Evolutionary conservation across 2,888 invertebrate genomes (phyloP).

Genomic region (Uloborus plumipes): DNA sequence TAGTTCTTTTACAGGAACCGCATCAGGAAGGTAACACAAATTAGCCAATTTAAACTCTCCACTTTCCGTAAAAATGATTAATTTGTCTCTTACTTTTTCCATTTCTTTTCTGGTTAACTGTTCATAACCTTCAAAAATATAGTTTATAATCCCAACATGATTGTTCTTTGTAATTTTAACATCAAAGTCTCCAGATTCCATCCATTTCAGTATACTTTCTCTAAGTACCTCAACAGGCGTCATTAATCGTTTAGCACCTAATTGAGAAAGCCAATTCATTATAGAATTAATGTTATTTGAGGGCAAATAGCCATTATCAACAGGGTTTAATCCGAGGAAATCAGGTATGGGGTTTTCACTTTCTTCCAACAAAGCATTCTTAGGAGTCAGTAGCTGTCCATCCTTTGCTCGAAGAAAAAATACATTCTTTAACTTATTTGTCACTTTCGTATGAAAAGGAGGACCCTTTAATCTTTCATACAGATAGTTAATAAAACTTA

Average conservation of each 20-base stretch:
- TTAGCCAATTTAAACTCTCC: background rate
- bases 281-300: background rate
- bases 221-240: background rate
- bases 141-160: background rate
- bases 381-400: background rate
- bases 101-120: background rate
- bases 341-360: background rate
- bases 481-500: background rate
- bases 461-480: background rate
- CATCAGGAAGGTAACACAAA: background rate
- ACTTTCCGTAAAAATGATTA: background rate
- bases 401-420: background rate
- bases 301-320: conserved; percentile 6
- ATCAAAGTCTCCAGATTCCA: background rate
- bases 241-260: background rate
- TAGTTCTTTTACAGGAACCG: background rate
- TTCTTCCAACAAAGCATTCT: background rate
- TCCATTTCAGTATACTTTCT: conserved; percentile 2
- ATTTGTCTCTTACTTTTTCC: background rate
- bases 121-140: background rate
- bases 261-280: background rate
- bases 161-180: background rate
- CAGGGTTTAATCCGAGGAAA: background rate
- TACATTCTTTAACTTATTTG: background rate
- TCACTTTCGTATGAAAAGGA: background rate